phyloP scores from a whole-genome alignment of 2,797 vertebrate genomes.

The Ctenochaetus hawaiiensis region DNA sequence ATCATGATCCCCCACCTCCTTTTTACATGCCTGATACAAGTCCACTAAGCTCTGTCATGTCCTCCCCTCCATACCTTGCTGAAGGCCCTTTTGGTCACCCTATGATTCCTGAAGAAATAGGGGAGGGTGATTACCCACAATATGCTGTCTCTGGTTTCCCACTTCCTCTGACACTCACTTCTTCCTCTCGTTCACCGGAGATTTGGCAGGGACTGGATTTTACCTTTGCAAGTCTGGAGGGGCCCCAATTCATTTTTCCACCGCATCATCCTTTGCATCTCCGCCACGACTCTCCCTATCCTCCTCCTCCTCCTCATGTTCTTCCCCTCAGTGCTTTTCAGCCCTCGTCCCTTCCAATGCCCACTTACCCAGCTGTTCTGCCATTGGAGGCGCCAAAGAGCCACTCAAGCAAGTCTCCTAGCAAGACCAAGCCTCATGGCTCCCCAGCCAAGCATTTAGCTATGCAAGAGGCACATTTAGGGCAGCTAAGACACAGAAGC shows the following conservation, averaged over 20 bases:
- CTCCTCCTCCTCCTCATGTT: conserved; percentile 90
- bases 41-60: conserved; percentile 97
- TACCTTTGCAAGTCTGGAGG: conserved; percentile 93
- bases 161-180: conserved; percentile 93
- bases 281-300: conserved; percentile 90
- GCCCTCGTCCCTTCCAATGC: conserved; percentile 86
- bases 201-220: conserved; percentile 96
- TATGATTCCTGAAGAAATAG: conserved; percentile 95
- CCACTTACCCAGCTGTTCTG: conserved; percentile 94
- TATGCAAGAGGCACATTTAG: conserved; percentile 97
- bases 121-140: conserved; percentile 88
- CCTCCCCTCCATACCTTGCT: conserved; percentile 92
- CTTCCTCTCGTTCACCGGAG: conserved; percentile 94
- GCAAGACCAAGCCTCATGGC: conserved; percentile 89
- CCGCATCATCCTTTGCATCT: conserved; percentile 91
- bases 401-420: conserved; percentile 92
- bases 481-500: conserved; percentile 99
- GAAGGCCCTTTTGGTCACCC: conserved; percentile 96
- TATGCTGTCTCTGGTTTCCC: conserved; percentile 94
- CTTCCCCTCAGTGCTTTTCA: conserved; percentile 91
- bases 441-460: conserved; percentile 95
- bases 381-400: conserved; percentile 94
- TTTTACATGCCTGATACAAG: conserved; percentile 99
- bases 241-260: conserved; percentile 94
- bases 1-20: conserved; percentile 90